Percentiles rank a stretch among this genome's conserved stretches.
phyloP scores from a whole-genome alignment of 2,888 invertebrate species.

The Cantharis rustica region DNA sequence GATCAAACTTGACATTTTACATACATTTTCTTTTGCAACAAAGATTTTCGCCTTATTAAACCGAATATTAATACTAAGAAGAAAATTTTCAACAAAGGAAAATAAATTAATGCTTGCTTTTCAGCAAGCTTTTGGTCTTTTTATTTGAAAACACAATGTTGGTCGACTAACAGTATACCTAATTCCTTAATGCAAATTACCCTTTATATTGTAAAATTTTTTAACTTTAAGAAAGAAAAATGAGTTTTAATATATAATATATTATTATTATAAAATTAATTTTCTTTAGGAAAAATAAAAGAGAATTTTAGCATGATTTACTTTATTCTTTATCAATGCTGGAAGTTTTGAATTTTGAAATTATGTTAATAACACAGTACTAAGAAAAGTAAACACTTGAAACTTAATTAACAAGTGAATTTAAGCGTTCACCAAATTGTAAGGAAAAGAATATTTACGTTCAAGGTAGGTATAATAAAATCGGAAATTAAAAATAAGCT shows the following conservation, averaged over 20 bases:
- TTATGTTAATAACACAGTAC: not conserved
- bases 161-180: not conserved
- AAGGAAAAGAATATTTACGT: not conserved
- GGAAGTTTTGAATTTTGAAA: not conserved
- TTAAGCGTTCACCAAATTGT: not conserved
- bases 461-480: not conserved
- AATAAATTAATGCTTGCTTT: conserved; percentile 17
- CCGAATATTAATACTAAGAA: conserved; percentile 16
- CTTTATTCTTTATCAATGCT: not conserved
- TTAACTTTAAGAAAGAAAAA: not conserved
- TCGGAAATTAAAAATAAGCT: not conserved
- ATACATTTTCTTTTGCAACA: conserved; percentile 16
- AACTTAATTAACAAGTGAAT: not conserved
- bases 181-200: conserved; percentile 2
- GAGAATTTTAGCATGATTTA: no score
- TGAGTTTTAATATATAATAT: not conserved
- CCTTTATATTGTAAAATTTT: not conserved
- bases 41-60: conserved; percentile 17
- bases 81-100: conserved; percentile 19
- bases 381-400: not conserved
- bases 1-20: conserved; percentile 12
- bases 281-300: not conserved
- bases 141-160: conserved; percentile 6
- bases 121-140: conserved; percentile 9
- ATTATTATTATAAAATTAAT: not conserved